Conservation (phyloP, 2,113 vertebrate genomes). For the Ploceus nigricollis region DNA sequence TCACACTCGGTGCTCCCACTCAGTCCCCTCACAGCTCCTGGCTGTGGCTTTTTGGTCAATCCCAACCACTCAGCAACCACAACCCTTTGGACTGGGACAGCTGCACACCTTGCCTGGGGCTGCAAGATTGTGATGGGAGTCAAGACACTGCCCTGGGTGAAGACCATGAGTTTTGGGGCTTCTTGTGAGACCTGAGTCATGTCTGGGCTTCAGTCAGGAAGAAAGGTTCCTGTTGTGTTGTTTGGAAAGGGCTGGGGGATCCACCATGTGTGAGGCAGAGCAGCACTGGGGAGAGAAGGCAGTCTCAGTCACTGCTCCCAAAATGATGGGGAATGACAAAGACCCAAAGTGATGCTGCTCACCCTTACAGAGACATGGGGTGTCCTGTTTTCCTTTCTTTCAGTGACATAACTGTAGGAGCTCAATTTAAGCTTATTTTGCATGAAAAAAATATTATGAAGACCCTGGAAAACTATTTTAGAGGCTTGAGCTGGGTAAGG, state of each 20-base stretch:
- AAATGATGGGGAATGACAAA: neutral
- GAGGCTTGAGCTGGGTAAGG: neutral
- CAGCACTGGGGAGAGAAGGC: neutral
- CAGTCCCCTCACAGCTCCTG: neutral
- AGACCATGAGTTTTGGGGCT: neutral
- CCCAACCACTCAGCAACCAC: neutral
- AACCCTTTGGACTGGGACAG: neutral
- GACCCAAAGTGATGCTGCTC: neutral
- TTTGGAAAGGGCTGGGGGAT: neutral
- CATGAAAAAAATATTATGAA: neutral
- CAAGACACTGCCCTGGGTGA: neutral
- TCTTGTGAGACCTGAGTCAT: neutral
- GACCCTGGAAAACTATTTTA: neutral
- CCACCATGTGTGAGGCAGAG: rapidly evolving
- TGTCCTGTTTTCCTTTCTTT: neutral
- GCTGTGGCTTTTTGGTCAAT: neutral
- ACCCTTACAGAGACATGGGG: neutral
- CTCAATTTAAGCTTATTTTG: neutral
- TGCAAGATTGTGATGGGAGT: neutral
- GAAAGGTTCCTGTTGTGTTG: neutral
- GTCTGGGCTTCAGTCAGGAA: neutral
- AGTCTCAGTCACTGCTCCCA: neutral
- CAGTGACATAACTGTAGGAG: neutral
- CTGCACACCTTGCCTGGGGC: rapidly evolving
- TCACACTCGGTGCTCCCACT: rapidly evolving